These are phyloP conservation scores for Rhagologus leucostigma DNA, from an alignment of 2,113 vertebrate genomes.

Conservation along the genomic window DNA sequence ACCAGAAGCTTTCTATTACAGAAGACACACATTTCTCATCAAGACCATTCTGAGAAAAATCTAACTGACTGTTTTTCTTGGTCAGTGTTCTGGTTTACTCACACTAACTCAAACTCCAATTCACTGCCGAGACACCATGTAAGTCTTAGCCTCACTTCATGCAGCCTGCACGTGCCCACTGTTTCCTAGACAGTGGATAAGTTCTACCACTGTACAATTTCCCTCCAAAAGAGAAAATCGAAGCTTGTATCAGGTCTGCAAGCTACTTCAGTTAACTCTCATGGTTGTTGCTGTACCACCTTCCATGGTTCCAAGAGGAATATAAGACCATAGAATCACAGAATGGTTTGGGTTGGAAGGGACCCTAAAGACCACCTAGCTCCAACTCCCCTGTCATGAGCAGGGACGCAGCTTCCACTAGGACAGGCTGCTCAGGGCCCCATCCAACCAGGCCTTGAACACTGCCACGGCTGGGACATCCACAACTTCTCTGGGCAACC, in stretches of 20 bases:
- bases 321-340: background rate
- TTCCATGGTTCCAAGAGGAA: background rate
- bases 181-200: background rate
- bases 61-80: background rate
- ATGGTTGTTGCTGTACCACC: background rate
- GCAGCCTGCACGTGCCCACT: rapidly evolving
- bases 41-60: background rate
- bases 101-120: background rate
- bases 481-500: background rate
- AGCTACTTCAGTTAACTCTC: background rate
- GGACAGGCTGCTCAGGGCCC: background rate
- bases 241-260: background rate
- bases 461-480: background rate
- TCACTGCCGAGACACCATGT: background rate
- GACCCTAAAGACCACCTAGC: background rate
- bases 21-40: background rate
- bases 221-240: background rate
- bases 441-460: background rate
- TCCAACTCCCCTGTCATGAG: rapidly evolving
- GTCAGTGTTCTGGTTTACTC: background rate
- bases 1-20: background rate
- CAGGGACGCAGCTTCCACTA: background rate
- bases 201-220: background rate
- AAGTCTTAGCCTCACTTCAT: background rate
- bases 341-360: background rate